Evolutionary conservation across 1,140 invertebrate genomes (phyloP).

Genomic region (Lordiphosa collinella): DNA sequence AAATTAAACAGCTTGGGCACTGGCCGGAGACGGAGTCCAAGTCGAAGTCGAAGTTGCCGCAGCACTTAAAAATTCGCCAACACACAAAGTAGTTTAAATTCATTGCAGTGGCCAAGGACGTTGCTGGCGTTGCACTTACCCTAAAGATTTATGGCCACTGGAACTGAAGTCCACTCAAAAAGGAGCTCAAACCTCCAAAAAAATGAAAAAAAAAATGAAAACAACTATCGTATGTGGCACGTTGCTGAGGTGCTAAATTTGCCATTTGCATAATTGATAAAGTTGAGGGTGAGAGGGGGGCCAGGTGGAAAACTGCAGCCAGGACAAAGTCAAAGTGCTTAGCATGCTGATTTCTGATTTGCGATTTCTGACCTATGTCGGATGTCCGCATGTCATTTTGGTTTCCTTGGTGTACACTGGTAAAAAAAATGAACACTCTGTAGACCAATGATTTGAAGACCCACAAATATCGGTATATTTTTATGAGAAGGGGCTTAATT

Average conservation of each 20-base stretch:
- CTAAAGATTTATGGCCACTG: slow-evolving; percentile 56
- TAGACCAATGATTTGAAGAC: too few species aligned
- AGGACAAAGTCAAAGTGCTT: slow-evolving; percentile 45
- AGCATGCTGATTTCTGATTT: slow-evolving; percentile 68
- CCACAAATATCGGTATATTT: too few species aligned
- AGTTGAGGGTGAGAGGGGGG: slow-evolving; percentile 31
- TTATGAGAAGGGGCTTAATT: too few species aligned
- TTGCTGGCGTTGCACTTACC: slow-evolving; percentile 30
- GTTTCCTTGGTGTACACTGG: slow-evolving; percentile 20
- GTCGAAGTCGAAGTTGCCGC: slow-evolving; percentile 2
- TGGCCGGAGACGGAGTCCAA: not conserved
- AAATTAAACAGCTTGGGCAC: slow-evolving; percentile 50
- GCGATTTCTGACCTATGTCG: slow-evolving; percentile 71
- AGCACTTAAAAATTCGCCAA: slow-evolving; percentile 56
- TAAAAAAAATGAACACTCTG: too few species aligned
- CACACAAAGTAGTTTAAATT: slow-evolving; percentile 65
- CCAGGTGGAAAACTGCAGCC: not conserved
- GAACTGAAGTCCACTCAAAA: slow-evolving; percentile 8
- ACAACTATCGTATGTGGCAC: slow-evolving; percentile 36
- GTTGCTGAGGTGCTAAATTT: slow-evolving; percentile 67
- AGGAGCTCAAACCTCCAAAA: not conserved
- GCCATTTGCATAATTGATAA: slow-evolving; percentile 74
- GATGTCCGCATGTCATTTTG: slow-evolving; percentile 69
- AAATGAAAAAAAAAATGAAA: too few species aligned
- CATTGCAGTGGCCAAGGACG: slow-evolving; percentile 45